phyloP scores from a whole-genome alignment of 2,113 vertebrate species.

The Chiloscyllium plagiosum region DNA sequence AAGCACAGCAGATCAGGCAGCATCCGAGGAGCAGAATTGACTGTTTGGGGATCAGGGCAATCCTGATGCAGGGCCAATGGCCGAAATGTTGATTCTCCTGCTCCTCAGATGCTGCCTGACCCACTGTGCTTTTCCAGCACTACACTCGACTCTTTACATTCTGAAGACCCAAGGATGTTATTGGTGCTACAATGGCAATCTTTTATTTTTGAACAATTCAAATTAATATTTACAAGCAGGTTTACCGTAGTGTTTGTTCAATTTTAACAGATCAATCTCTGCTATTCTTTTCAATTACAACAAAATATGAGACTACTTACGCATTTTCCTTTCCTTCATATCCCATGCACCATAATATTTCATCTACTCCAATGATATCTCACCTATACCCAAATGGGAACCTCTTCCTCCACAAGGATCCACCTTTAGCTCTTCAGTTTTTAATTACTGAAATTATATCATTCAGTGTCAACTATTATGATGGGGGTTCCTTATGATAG shows the following conservation, averaged over 20 bases:
- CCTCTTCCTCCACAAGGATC: background rate
- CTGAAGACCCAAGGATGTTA: background rate
- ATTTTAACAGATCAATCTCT: background rate
- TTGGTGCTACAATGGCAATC: background rate
- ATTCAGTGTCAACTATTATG: background rate
- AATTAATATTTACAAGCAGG: constrained; percentile 11
- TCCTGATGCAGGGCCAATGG: too few species aligned
- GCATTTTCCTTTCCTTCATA: background rate
- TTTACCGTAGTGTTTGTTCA: background rate
- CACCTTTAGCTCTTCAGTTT: background rate
- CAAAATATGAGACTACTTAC: background rate
- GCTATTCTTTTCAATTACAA: background rate
- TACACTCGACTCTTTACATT: background rate
- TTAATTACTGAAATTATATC: background rate
- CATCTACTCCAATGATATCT: background rate
- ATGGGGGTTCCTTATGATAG: too few species aligned
- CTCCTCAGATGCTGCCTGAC: too few species aligned
- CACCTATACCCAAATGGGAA: background rate
- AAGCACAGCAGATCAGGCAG: too few species aligned
- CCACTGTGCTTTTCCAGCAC: too few species aligned
- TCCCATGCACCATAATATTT: too few species aligned
- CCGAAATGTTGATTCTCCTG: too few species aligned
- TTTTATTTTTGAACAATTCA: background rate
- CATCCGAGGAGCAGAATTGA: too few species aligned
- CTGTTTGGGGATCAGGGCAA: too few species aligned